Percentiles rank a stretch among this genome's conserved stretches.
phyloP scores from a whole-genome alignment of 2,113 vertebrate species.

The Pan troglodytes region NHGRI_mPanTro3-v2.1_pri NC_086016.1:48264501-48265000 shows the following conservation, averaged over 20 bases:
- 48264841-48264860: neutral
- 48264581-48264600: rapidly evolving
- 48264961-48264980: neutral
- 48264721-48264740: neutral
- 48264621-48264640: neutral
- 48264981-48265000: neutral
- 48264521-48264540: neutral
- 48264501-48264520: no score
- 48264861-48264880: neutral
- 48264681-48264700: neutral
- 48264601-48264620: rapidly evolving
- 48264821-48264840: neutral
- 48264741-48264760: neutral
- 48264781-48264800: neutral
- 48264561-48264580: neutral
- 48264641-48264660: neutral
- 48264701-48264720: neutral
- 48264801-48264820: neutral
- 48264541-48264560: neutral
- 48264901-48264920: neutral
- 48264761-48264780: neutral
- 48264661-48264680: neutral
- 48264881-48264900: neutral
- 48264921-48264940: neutral
- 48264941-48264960: rapidly evolving